Evolutionary conservation across 2,888 invertebrate species (phyloP), one percentile per base, ranked within the genome.

Genomic region (Balanococcus diminutus): DNA sequence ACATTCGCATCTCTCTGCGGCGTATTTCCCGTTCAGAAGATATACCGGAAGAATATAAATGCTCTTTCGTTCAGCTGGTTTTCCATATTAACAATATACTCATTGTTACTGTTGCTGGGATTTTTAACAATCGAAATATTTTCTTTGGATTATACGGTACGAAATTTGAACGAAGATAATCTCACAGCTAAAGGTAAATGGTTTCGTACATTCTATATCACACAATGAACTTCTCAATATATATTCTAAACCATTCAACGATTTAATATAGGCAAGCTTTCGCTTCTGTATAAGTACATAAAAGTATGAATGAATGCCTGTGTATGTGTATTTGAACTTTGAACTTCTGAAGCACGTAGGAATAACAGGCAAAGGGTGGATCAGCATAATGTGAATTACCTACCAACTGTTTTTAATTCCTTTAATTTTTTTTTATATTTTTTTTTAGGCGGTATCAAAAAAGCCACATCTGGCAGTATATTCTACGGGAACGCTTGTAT

Each of bases 401-500:
- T 9, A n/a, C n/a, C n/a, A 42, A 42, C 42, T n/a, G 36, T 51
- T 72, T 32, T 72, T 28, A 72, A 61, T 36, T n/a, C n/a, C n/a
- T n/a, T n/a, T n/a, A n/a, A n/a, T n/a, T n/a, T n/a, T n/a, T n/a
- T n/a, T n/a, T n/a, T n/a, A n/a, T n/a, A n/a, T n/a, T n/a, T n/a
- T n/a, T 86, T 85, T 82, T n/a, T 75, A 88, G 88, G 88, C 31
- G 88, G 88, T 16, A 88, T 88, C 46, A 88, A 88, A 67, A 87
- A 87, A 87, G 88, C 88, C 19, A 88, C 88, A 22, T 88, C 88
- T 1, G 88, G 88, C 16, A 88, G 88, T 56, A 88, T 88, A 79
- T 88, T 88, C 72, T 88, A 88, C 31, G 88, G 88, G 0, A 88
- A 88, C 75, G 88, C 88, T 3, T 88, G 88, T 86, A 83, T 87